Evolutionary conservation across 2,888 invertebrate species (phyloP), one percentile per base, ranked within the genome.

Genomic region (Hesperia comma): DNA sequence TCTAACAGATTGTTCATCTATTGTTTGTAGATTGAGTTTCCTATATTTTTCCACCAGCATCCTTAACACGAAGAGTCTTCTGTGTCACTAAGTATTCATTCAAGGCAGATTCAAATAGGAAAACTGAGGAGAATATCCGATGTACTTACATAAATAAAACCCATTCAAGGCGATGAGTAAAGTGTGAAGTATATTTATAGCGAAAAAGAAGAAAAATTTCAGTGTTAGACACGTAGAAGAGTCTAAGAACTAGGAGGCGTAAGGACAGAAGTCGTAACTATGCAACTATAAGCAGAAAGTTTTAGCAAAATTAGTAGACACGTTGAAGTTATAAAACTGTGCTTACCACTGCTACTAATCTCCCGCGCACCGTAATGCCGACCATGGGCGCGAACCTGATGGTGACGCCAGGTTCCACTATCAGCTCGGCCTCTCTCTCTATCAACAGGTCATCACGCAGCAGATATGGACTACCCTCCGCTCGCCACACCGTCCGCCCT

Each of bases 361-460:
- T 95, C 75, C 99, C 99, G 79, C 97, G 95, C 55, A 99, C 96
- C 33, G 98, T 98, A 81, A 99, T 95, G 71, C 99, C 99, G 77
- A 97, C 95, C 92, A 98, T 98, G 2, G 99, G 97, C 6, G 97
- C 96, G 86, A 99, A 98, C 75, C 96, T 94, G 63, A 99, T 92
- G 78, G 96, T 96, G 0, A 98, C 98, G 32, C 99, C 99, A 14
- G 98, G 95, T 83, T 98, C 98, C 68, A 99, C 95, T 63, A 96
- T 94, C 77, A 99, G 91, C 79, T 96, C 96, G 0, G 96, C 97
- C 70, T 95, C 95, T 72, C 94, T 93, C 76, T 96, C 96, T 61
- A 99, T 94, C 76, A 96, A 93, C 68, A 98, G 92, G 88, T 98
- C 97, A 80, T 96, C 96, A 70, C 96, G 93, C 26, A 97, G 92